These are phyloP conservation scores for Brachypalpus laphriformis DNA, from an alignment of 2,888 invertebrate species.

Conservation along the genomic window DNA sequence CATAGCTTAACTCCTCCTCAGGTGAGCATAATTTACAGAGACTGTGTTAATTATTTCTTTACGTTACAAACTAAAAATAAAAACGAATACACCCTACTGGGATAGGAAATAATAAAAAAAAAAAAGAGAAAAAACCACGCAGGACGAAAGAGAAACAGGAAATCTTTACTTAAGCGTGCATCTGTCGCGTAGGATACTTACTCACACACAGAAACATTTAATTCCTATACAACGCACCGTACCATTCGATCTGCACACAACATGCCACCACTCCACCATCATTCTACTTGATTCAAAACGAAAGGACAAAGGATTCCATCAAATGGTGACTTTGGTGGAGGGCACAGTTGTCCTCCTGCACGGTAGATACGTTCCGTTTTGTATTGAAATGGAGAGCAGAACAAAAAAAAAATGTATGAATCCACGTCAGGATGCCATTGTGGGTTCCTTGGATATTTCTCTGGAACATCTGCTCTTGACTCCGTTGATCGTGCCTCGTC, in stretches of 20 bases:
- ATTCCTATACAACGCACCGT: slow-evolving; percentile 63
- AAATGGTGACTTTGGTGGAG: slow-evolving; percentile 50
- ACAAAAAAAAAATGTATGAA: slow-evolving; percentile 27
- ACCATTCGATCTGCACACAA: slow-evolving; percentile 40
- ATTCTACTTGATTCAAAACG: slow-evolving; percentile 63
- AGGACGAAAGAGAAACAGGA: slow-evolving; percentile 55
- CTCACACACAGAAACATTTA: slow-evolving; percentile 18
- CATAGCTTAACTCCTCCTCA: too few relatives aligned
- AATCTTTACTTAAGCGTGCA: slow-evolving; percentile 51
- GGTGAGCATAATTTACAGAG: too few relatives aligned
- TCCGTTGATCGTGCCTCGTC: slow-evolving; percentile 38
- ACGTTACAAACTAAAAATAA: neutral
- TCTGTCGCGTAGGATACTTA: slow-evolving; percentile 63
- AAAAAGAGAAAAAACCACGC: slow-evolving; percentile 4
- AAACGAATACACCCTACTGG: neutral
- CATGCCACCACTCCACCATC: slow-evolving; percentile 57
- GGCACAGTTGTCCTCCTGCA: slow-evolving; percentile 49
- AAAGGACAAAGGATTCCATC: slow-evolving; percentile 69
- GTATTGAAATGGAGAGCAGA: slow-evolving; percentile 41
- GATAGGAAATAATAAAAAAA: neutral
- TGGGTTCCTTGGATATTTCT: slow-evolving; percentile 43
- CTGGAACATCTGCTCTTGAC: slow-evolving; percentile 67
- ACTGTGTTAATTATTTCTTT: neutral
- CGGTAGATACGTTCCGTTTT: slow-evolving; percentile 40
- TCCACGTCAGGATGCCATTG: slow-evolving; percentile 43